Conservation (phyloP, 2,113 vertebrate species). For the Thryonomys swinderianus region DNA sequence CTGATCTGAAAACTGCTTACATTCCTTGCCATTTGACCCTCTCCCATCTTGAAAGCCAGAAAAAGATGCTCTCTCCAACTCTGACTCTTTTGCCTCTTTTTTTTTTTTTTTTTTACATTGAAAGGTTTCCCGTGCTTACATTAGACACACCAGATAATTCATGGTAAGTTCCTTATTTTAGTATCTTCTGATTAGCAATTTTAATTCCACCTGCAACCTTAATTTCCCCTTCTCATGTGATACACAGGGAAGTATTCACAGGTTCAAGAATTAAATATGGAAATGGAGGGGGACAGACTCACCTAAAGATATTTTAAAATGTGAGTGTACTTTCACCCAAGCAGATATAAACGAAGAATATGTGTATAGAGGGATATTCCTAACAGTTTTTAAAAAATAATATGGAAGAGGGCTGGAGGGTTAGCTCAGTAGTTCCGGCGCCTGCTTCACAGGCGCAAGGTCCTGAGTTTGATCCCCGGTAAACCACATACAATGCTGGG, state of each 20-base stretch:
- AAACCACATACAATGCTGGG: too few species aligned
- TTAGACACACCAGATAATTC: background rate
- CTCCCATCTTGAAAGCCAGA: background rate
- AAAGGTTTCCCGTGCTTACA: background rate
- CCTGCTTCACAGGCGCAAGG: too few species aligned
- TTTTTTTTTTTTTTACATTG: too few species aligned
- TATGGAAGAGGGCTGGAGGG: too few species aligned
- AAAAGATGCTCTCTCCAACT: background rate
- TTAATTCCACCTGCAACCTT: background rate
- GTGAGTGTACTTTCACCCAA: background rate
- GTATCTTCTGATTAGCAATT: background rate
- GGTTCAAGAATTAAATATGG: background rate
- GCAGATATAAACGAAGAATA: background rate
- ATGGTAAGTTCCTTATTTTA: background rate
- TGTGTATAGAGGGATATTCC: background rate
- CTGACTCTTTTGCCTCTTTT: background rate
- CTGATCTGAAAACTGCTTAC: background rate
- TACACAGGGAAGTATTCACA: background rate
- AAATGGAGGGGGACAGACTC: background rate
- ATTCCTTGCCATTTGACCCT: background rate
- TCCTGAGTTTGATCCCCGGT: too few species aligned
- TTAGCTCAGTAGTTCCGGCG: too few species aligned
- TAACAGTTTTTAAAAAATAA: background rate
- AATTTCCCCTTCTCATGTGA: background rate
- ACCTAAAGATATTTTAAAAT: conserved; percentile 10